These are phyloP conservation scores for Cerastis rubricosa DNA, from an alignment of 2,888 invertebrate genomes.

Conservation along the genomic window DNA sequence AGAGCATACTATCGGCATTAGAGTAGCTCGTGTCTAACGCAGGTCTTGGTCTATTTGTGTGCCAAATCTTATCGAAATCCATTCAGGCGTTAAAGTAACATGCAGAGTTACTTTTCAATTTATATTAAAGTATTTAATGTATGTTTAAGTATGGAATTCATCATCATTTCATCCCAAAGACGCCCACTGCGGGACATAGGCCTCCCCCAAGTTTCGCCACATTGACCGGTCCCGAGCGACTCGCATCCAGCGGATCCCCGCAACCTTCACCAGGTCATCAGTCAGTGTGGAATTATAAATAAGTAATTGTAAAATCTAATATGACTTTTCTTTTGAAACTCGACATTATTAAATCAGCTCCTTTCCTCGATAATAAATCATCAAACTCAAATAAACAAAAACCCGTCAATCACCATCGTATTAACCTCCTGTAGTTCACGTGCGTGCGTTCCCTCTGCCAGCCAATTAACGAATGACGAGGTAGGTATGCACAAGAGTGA, in stretches of 20 bases:
- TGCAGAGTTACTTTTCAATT: not conserved
- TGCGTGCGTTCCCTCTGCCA: constrained; percentile 41
- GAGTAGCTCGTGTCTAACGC: not conserved
- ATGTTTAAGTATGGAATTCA: too few species aligned
- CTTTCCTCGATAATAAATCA: not conserved
- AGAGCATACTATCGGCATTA: not conserved
- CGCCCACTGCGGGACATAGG: too few species aligned
- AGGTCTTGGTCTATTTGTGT: not conserved
- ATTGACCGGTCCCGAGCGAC: too few species aligned
- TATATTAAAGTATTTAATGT: too few species aligned
- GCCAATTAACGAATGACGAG: constrained; percentile 56
- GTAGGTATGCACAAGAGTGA: not conserved
- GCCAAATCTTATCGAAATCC: not conserved
- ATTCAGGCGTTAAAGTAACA: not conserved
- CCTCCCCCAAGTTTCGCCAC: too few species aligned
- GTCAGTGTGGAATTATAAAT: not conserved
- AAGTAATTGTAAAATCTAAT: not conserved
- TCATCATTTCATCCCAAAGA: too few species aligned
- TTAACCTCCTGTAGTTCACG: constrained; percentile 50
- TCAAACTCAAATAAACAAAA: constrained; percentile 37
- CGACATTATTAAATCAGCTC: not conserved
- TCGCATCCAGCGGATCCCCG: too few species aligned
- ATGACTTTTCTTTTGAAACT: not conserved
- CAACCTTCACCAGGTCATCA: too few species aligned
- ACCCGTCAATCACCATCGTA: constrained; percentile 54